A percentile compares a stretch with the other conserved stretches of the same genome.
These are phyloP conservation scores for Todiramphus saurophagus DNA, from an alignment of 2,113 vertebrate genomes.

Conservation along the genomic window DNA sequence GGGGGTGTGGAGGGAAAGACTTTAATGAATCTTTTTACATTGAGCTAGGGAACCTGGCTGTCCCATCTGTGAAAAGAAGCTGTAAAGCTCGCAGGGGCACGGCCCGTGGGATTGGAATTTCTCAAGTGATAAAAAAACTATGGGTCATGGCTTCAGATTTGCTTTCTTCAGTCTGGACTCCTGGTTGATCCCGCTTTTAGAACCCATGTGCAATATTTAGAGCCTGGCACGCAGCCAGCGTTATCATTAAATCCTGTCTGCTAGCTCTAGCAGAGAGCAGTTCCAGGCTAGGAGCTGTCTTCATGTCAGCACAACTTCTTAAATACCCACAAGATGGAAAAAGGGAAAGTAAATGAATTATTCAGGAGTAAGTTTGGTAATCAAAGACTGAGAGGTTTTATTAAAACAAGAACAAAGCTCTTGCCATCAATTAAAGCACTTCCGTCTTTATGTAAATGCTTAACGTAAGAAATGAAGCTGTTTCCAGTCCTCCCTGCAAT, in stretches of 20 bases:
- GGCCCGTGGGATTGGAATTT: background rate
- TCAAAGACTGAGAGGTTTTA: conserved; percentile 39
- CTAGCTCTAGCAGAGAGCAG: background rate
- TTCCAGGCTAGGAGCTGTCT: conserved; percentile 20
- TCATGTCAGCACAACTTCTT: conserved; percentile 19
- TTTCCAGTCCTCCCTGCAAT: conserved; percentile 12
- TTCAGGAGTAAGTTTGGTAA: conserved; percentile 12
- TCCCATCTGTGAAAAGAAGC: background rate
- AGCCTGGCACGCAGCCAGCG: background rate
- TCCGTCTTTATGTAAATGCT: conserved; percentile 40
- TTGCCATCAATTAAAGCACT: conserved; percentile 49
- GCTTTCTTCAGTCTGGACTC: background rate
- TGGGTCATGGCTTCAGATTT: background rate
- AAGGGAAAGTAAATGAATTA: conserved; percentile 21
- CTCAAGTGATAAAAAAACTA: background rate
- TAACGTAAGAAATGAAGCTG: conserved; percentile 43
- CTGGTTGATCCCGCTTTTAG: background rate
- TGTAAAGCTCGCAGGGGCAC: background rate
- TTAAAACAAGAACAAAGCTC: conserved; percentile 30
- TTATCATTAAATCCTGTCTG: conserved; percentile 22
- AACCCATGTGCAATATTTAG: background rate
- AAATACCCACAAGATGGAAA: conserved; percentile 29
- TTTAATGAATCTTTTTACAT: background rate
- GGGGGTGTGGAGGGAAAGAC: too few species aligned
- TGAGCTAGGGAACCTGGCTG: background rate